Evolutionary conservation across 2,888 invertebrate species (phyloP), one percentile per base, ranked within the genome.

Genomic region (Halocaridina rubra): DNA sequence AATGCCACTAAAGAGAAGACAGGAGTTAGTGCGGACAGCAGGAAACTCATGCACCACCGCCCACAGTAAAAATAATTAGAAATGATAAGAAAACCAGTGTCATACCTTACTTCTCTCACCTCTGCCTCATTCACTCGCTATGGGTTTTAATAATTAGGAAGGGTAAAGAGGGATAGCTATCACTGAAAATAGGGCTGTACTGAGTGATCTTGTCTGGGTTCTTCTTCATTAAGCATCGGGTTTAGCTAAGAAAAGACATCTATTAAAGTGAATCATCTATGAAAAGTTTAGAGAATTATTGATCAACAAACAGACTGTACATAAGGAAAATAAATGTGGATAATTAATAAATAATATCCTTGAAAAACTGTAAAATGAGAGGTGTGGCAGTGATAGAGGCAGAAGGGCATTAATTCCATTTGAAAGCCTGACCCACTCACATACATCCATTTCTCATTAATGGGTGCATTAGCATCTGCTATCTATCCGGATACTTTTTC

Each of bases 1-100:
- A 98, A 97, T 92, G 98, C 98, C 97, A 98, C 98, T 98, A 94
- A 92, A 90, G 85, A 87, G 79, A 84, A 86, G 89, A 86, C 79
- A 85, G 59, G 74, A 75, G 85, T 86, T 86, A 88, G 85, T 86
- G 86, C 76, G 82, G 81, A 84, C 79, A 76, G 85, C 75, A 79
- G 61, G 57, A 80, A 53, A 80, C 57, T 74, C 80, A 80, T 80
- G 80, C 80, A 80, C 61, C 80, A 80, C 74, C 74, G 80, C 80
- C 80, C 80, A 80, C 80, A 80, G 80, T 61, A 57, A 80, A 80
- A 46, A 74, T 74, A 74, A 64, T 61, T 53, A 61, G 74, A 33
- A 77, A 77, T 72, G 64, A 80, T 74, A 80, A 80, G 24, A 80
- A 80, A 80, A 80, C 74, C 33, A 53, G 39, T 61, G 30, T 80